These are phyloP conservation scores for Kryptolebias marmoratus DNA, from an alignment of 2,113 vertebrate species.

Conservation along the genomic window DNA sequence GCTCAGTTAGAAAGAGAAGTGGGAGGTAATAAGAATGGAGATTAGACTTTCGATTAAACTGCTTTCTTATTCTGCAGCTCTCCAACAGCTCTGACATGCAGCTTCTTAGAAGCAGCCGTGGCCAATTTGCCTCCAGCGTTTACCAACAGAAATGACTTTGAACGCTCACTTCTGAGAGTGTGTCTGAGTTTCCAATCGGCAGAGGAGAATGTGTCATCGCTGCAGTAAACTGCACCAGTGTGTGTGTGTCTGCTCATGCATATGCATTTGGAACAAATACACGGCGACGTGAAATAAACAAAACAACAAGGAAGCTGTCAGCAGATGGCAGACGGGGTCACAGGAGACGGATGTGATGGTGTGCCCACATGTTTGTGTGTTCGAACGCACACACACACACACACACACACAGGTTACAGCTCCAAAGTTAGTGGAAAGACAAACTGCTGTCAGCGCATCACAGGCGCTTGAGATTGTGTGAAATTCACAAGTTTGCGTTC, in stretches of 20 bases:
- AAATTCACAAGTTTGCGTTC: constrained; percentile 34
- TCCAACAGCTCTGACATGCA: constrained; percentile 52
- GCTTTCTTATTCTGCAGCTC: constrained; percentile 45
- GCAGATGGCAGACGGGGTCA: constrained; percentile 55
- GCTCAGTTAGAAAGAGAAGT: constrained; percentile 19
- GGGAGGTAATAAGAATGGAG: constrained; percentile 67
- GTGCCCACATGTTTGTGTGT: neutral
- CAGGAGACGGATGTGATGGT: constrained; percentile 38
- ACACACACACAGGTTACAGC: constrained; percentile 25
- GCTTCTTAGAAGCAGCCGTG: constrained; percentile 40
- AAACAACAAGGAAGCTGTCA: constrained; percentile 62
- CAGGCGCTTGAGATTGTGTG: neutral
- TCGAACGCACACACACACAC: neutral
- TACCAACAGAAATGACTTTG: constrained; percentile 60
- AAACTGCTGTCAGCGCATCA: constrained; percentile 33
- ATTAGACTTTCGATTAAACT: constrained; percentile 72
- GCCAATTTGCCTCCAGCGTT: constrained; percentile 51
- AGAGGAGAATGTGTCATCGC: constrained; percentile 44
- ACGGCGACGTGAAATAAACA: constrained; percentile 56
- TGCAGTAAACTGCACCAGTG: constrained; percentile 12
- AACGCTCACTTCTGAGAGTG: constrained; percentile 57
- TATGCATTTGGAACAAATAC: constrained; percentile 59
- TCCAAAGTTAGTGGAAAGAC: constrained; percentile 40
- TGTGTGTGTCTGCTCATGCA: constrained; percentile 40
- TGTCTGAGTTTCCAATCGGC: constrained; percentile 55